Percentiles rank a stretch among this genome's conserved stretches.
phyloP scores from a whole-genome alignment of 2,888 invertebrate species.

The Tetragnatha montana region DNA sequence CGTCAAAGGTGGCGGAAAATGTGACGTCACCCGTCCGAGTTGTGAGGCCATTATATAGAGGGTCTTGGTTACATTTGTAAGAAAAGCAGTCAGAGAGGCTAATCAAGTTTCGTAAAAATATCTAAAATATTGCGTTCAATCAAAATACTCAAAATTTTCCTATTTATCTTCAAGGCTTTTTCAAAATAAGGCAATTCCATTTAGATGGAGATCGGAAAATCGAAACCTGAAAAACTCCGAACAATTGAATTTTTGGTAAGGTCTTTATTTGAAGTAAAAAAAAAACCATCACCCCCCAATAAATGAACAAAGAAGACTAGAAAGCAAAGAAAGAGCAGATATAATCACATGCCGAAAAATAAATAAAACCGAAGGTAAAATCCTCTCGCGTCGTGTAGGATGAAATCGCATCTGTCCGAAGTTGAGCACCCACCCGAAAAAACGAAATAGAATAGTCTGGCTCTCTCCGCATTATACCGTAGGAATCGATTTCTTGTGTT shows the following conservation, averaged over 20 bases:
- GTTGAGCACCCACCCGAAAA: slow-evolving; percentile 61
- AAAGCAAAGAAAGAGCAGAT: not conserved
- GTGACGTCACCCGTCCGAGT: too few species aligned
- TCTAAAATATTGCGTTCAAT: too few species aligned
- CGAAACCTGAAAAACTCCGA: too few species aligned
- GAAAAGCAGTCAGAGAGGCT: too few species aligned
- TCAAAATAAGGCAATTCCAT: too few species aligned
- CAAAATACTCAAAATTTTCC: too few species aligned
- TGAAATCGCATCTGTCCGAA: slow-evolving; percentile 35
- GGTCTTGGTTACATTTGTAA: too few species aligned
- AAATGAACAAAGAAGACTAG: slow-evolving; percentile 2
- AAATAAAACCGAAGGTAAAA: not conserved
- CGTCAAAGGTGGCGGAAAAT: too few species aligned
- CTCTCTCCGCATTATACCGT: not conserved
- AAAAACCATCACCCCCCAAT: not conserved
- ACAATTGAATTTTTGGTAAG: not conserved
- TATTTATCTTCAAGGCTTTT: too few species aligned
- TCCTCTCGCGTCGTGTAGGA: slow-evolving; percentile 11
- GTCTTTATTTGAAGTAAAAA: not conserved
- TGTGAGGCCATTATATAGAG: too few species aligned
- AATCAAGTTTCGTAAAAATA: too few species aligned
- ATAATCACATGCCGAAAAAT: not conserved
- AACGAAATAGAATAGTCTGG: slow-evolving; percentile 65
- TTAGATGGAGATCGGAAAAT: too few species aligned
- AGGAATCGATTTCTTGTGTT: slow-evolving; percentile 16